Evolutionary conservation across 1,140 invertebrate species (phyloP).

Genomic region (Zaprionus tsacasi): DNA sequence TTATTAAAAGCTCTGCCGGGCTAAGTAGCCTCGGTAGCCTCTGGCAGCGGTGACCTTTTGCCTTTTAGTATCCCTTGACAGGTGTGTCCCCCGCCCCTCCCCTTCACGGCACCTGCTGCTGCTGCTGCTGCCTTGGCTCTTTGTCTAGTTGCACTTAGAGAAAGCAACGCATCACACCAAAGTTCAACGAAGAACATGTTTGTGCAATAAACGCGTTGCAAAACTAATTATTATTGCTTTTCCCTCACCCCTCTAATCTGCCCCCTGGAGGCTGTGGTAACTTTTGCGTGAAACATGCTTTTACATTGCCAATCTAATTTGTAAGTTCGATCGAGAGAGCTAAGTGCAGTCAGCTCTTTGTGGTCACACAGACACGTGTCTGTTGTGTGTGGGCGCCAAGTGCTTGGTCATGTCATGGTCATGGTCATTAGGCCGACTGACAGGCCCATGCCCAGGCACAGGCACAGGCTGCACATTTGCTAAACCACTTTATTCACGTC

Average conservation of each 20-base stretch:
- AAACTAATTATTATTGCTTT: conserved; percentile 15
- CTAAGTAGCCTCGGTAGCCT: not conserved
- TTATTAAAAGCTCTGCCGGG: conserved; percentile 18
- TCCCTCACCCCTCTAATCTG: not conserved
- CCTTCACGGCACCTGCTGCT: not conserved
- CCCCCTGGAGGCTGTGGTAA: not conserved
- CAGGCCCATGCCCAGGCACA: conserved; percentile 16
- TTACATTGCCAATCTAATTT: conserved; percentile 65
- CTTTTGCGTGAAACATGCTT: conserved; percentile 21
- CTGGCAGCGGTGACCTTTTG: not conserved
- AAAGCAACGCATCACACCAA: not conserved
- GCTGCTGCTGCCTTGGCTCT: not conserved
- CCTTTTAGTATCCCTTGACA: not conserved
- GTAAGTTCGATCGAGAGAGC: conserved; percentile 29
- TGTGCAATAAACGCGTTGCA: not conserved
- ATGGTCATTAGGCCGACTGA: conserved; percentile 38
- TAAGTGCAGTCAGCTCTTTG: conserved; percentile 22
- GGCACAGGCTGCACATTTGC: conserved; percentile 4
- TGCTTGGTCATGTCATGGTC: conserved; percentile 53
- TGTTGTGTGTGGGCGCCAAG: conserved; percentile 1
- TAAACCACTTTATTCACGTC: conserved; percentile 14
- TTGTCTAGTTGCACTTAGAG: not conserved
- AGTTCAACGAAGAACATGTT: conserved; percentile 7
- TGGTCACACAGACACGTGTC: conserved; percentile 14
- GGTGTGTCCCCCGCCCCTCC: not conserved